Evolutionary conservation across 2,888 invertebrate species (phyloP), one percentile per base, ranked within the genome.

Genomic region (Argynnis bischoffii): DNA sequence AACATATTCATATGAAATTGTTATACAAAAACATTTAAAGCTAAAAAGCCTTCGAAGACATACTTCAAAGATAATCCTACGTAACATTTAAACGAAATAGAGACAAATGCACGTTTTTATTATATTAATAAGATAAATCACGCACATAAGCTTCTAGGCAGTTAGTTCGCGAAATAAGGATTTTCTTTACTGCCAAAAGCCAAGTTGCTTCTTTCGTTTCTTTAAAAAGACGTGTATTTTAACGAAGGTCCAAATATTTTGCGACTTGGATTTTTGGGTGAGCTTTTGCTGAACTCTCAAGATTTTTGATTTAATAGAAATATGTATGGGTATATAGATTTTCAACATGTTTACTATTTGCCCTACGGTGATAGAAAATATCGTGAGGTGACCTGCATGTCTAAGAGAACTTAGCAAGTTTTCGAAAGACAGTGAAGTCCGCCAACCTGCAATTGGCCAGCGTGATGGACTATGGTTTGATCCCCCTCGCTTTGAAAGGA

Each of bases 121-220:
- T 60, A 55, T 61, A 60, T 64, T 68, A 50, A 63, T 67, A 64
- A 60, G 26, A 69, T 69, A 65, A 69, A 69, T 65, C 51, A 69
- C 68, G 41, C 35, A 47, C 55, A 50, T 55, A 50, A 51, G 55
- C 56, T 57, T 56, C 51, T 54, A 41, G 15, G 63, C 56, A 53
- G 53, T 53, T 57, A 63, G 65, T 21, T 53, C 18, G 41, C 65
- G 51, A 56, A 56, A 66, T 66, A 51, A 21, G 55, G 61, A 65
- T 61, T 56, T 69, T 55, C 63, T 61, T 65, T 69, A 61, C 50
- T 64, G 51, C 46, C 47, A 53, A 50, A 64, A 65, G 21, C 60
- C 55, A 61, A 48, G 26, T 48, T 31, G 48, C 16, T 60, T 26
- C 26, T 4, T 26, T 60, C 41, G 15, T 56, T 18, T 31, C 60